Conservation (phyloP, 2,113 vertebrate species). For the Rhipidura dahli region DNA sequence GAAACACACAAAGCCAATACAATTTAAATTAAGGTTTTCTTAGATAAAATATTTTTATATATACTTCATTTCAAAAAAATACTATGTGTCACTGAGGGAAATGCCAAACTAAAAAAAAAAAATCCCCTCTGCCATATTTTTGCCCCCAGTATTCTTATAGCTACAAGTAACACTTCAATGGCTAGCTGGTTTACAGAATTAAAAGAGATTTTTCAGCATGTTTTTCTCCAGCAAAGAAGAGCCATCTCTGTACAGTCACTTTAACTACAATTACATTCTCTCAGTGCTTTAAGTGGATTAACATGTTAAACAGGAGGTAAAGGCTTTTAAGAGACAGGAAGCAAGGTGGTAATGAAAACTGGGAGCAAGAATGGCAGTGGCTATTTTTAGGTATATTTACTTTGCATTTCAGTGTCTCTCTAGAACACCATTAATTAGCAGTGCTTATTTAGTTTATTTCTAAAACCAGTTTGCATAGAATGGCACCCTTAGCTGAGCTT, state of each 20-base stretch:
- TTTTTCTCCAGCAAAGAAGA: background rate
- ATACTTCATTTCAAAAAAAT: background rate
- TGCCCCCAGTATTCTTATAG: background rate
- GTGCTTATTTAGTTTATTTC: background rate
- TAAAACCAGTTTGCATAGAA: background rate
- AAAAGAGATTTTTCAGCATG: background rate
- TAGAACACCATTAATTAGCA: background rate
- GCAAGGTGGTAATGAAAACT: background rate
- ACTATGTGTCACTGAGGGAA: background rate
- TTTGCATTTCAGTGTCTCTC: background rate
- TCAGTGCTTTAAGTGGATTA: background rate
- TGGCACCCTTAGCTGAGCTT: background rate
- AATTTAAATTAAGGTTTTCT: background rate
- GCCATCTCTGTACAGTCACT: background rate
- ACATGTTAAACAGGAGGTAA: background rate
- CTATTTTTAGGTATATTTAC: background rate
- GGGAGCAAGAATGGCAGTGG: background rate
- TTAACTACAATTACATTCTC: background rate
- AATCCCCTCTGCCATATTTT: rapidly evolving
- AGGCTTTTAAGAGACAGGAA: background rate
- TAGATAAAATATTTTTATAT: background rate
- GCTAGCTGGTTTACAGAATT: background rate
- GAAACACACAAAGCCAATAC: background rate
- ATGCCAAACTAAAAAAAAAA: background rate
- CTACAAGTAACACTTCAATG: background rate